Conservation (phyloP, 1,140 invertebrate species). For the Drosophila orena region DNA sequence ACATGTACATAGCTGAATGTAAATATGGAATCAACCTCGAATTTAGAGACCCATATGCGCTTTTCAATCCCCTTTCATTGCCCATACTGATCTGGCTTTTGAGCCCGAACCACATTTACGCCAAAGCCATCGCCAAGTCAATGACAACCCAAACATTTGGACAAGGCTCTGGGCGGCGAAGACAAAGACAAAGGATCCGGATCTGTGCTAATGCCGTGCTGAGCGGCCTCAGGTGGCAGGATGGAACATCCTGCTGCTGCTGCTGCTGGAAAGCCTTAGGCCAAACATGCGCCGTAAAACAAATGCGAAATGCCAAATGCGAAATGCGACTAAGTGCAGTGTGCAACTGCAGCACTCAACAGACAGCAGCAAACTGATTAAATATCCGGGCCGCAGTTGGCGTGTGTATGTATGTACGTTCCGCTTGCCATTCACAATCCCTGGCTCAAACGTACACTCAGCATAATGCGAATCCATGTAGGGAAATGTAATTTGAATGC, state of each 20-base stretch:
- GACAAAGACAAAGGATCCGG: conserved; percentile 27
- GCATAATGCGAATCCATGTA: conserved; percentile 66
- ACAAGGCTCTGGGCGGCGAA: background rate
- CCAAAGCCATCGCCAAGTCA: conserved; percentile 20
- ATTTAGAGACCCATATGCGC: conserved; percentile 4
- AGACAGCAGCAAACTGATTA: conserved; percentile 64
- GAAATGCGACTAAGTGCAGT: conserved; percentile 39
- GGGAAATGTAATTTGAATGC: conserved; percentile 78
- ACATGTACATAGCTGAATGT: background rate
- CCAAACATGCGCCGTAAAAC: conserved; percentile 54
- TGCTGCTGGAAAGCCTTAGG: conserved; percentile 27
- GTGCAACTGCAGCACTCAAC: conserved; percentile 38
- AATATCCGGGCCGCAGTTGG: conserved; percentile 71
- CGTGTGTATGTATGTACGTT: too few relatives aligned
- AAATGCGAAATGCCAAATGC: conserved; percentile 28
- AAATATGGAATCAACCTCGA: conserved; percentile 18
- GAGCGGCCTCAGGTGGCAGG: conserved; percentile 25
- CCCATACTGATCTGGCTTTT: conserved; percentile 5
- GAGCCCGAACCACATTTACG: conserved; percentile 16
- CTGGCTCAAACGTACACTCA: conserved; percentile 46
- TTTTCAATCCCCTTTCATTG: background rate
- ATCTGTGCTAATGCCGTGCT: conserved; percentile 36
- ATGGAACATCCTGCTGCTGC: too few relatives aligned
- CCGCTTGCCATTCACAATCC: conserved; percentile 10
- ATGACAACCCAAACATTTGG: conserved; percentile 35